Conservation (phyloP, 2,888 invertebrate genomes). For the Osmoderma eremita region DNA sequence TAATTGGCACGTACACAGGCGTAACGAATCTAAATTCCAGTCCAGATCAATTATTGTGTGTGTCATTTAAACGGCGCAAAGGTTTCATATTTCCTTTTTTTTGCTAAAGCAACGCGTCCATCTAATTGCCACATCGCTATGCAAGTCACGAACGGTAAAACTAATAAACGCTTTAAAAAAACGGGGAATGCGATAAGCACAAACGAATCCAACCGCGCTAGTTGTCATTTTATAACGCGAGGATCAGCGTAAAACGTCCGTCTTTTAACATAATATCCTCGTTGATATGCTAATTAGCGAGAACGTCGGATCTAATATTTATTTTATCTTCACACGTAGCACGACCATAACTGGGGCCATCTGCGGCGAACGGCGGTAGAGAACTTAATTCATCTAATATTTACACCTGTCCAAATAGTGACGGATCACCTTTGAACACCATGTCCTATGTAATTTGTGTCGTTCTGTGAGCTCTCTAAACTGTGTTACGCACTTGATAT, state of each 20-base stretch:
- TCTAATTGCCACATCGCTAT: constrained; percentile 21
- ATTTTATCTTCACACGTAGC: constrained; percentile 20
- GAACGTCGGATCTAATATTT: constrained; percentile 20
- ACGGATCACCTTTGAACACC: constrained; percentile 24
- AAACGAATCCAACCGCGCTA: constrained; percentile 17
- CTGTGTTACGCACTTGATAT: constrained; percentile 22
- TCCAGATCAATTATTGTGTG: constrained; percentile 5
- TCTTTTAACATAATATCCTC: constrained; percentile 32
- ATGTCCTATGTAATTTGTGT: constrained; percentile 8
- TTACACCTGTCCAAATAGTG: constrained; percentile 29
- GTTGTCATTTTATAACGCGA: constrained; percentile 23
- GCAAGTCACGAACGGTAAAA: constrained; percentile 15
- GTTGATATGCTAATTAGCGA: constrained; percentile 32
- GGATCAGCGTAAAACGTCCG: constrained; percentile 18
- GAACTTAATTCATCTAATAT: constrained; percentile 20
- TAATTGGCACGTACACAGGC: too few relatives aligned
- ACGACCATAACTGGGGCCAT: constrained; percentile 13
- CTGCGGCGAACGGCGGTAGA: constrained; percentile 3
- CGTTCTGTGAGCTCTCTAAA: not conserved
- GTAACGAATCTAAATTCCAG: not conserved
- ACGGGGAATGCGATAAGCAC: not conserved
- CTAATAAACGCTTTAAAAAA: constrained; percentile 7
- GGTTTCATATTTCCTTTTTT: not conserved
- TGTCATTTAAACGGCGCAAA: not conserved
- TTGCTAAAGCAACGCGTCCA: constrained; percentile 6